A percentile compares a stretch with the other conserved stretches of the same genome.
phyloP scores from a whole-genome alignment of 2,797 vertebrate genomes.

The Hippocampus kuda region DNA sequence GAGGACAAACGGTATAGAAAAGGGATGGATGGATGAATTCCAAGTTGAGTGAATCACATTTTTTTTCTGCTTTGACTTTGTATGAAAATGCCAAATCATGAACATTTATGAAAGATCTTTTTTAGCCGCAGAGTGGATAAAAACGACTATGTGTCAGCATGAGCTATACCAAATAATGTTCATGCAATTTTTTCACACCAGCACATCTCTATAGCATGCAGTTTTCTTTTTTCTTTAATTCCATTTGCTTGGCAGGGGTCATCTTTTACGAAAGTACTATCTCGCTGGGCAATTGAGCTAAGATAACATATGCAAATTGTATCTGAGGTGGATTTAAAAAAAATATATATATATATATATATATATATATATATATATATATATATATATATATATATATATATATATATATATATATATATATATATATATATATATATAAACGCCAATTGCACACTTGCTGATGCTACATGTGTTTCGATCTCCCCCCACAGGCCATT shows the following conservation, averaged over 20 bases:
- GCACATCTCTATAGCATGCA: constrained; percentile 5
- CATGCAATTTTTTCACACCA: constrained; percentile 11
- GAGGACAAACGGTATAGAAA: background rate
- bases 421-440: no score
- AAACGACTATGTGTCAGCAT: background rate
- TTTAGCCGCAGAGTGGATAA: background rate
- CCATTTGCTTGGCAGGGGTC: constrained; percentile 11
- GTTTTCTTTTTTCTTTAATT: constrained; percentile 22
- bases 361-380: no score
- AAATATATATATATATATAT: no score
- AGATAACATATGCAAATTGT: constrained; percentile 35
- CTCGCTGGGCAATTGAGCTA: background rate
- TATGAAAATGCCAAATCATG: background rate
- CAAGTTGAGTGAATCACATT: background rate
- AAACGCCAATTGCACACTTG: background rate
- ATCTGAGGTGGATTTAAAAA: constrained; percentile 19
- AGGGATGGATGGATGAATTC: background rate
- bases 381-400: no score
- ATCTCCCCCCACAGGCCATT: constrained; percentile 80
- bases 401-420: no score
- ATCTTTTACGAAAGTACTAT: constrained; percentile 27
- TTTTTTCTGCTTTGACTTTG: background rate
- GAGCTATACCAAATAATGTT: background rate
- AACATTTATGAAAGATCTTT: background rate
- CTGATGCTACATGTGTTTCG: constrained; percentile 20